A percentile compares a stretch with the other conserved stretches of the same genome.
phyloP scores from a whole-genome alignment of 2,797 vertebrate genomes.

The Hyperoplus lanceolatus region DNA sequence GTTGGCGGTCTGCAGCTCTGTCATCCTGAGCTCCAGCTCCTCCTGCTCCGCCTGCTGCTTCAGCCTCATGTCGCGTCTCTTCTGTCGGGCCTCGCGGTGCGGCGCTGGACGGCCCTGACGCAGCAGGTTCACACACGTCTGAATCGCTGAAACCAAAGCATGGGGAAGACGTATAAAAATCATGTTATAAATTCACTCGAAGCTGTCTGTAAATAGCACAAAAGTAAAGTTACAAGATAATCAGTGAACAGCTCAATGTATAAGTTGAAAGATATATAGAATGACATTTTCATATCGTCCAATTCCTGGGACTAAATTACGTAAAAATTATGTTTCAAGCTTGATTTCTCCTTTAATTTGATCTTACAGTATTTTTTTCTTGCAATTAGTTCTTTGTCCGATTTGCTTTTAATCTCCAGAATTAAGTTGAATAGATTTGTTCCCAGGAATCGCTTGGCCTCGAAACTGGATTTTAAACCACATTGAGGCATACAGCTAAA shows the following conservation, averaged over 20 bases:
- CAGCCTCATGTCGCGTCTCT: slow-evolving; percentile 89
- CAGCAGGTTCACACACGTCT: slow-evolving; percentile 90
- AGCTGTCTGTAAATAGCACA: background rate
- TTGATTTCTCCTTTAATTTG: too few species aligned
- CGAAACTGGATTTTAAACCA: background rate
- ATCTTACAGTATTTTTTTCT: too few species aligned
- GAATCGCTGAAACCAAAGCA: slow-evolving; percentile 86
- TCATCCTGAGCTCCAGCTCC: slow-evolving; percentile 94
- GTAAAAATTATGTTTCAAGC: too few species aligned
- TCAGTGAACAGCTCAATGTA: background rate
- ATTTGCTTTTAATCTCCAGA: too few species aligned
- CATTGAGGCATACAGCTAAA: background rate
- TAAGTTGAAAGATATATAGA: too few species aligned
- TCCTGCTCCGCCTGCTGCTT: slow-evolving; percentile 92
- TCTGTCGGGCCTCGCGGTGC: slow-evolving; percentile 92
- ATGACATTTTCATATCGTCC: too few species aligned
- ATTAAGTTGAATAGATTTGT: too few species aligned
- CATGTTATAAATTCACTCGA: background rate
- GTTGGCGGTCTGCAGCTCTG: slow-evolving; percentile 92
- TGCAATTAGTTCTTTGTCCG: too few species aligned
- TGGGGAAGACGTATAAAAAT: too few species aligned
- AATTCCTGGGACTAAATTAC: too few species aligned
- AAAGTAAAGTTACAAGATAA: background rate
- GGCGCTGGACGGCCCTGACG: slow-evolving; percentile 88
- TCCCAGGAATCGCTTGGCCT: too few species aligned